A percentile compares a stretch with the other conserved stretches of the same genome.
These are phyloP conservation scores for Meandrusa payeni DNA, from an alignment of 2,888 invertebrate genomes.

Conservation along the genomic window DNA sequence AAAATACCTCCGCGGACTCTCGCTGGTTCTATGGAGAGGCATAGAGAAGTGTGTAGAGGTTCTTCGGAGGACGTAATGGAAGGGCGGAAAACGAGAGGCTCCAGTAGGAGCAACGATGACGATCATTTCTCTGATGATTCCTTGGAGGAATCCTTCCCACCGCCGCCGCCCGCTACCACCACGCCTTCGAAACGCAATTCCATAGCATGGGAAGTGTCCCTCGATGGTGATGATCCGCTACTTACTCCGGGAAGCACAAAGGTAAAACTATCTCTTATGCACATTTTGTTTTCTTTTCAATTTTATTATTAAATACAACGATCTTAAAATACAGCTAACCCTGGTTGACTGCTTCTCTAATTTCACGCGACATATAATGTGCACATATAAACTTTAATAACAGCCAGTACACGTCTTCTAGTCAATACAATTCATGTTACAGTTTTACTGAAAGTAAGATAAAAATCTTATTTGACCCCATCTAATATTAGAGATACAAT, in stretches of 20 bases:
- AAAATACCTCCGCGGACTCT: conserved; percentile 86
- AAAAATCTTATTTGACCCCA: too few species aligned
- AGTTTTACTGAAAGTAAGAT: too few species aligned
- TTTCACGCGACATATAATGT: too few species aligned
- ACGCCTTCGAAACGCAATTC: conserved; percentile 88
- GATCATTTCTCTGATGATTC: conserved; percentile 92
- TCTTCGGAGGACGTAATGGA: conserved; percentile 72
- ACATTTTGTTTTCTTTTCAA: too few species aligned
- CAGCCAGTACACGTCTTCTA: too few species aligned
- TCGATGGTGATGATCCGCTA: conserved; percentile 85
- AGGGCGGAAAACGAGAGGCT: conserved; percentile 55
- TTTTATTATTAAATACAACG: too few species aligned
- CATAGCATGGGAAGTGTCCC: conserved; percentile 93
- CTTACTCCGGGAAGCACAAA: conserved; percentile 86
- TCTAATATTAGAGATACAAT: too few species aligned
- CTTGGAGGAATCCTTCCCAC: conserved; percentile 87
- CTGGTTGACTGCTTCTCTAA: too few species aligned
- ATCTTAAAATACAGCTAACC: too few species aligned
- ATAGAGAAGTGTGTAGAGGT: conserved; percentile 88
- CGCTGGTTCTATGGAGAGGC: conserved; percentile 87
- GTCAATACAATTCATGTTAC: too few species aligned
- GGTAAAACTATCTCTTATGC: conserved; percentile 56
- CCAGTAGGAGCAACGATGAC: conserved; percentile 63
- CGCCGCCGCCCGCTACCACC: conserved; percentile 78
- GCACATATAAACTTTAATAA: too few species aligned